These are phyloP conservation scores for Phymanthus crucifer DNA, from an alignment of 92 coral and sea anemone species.

Conservation along the genomic window DNA sequence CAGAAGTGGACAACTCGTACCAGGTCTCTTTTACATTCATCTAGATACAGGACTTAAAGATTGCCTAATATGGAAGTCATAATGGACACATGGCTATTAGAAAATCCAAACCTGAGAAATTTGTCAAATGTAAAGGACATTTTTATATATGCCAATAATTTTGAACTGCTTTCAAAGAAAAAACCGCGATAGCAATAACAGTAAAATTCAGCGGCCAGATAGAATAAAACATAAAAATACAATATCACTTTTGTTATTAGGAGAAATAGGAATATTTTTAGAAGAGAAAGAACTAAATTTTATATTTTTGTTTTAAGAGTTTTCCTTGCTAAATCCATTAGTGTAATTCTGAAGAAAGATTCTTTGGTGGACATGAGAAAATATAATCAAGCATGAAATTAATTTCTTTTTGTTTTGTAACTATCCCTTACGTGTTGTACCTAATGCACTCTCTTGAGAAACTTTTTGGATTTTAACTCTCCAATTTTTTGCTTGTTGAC, in stretches of 20 bases:
- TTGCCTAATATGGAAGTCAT: slow-evolving; percentile 49
- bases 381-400: neutral
- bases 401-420: neutral
- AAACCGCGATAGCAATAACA: neutral
- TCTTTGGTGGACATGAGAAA: neutral
- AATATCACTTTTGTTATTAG: neutral
- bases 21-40: slow-evolving; percentile 82
- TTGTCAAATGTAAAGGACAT: slow-evolving; percentile 21
- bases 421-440: neutral
- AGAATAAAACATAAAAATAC: neutral
- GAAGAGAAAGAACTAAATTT: neutral
- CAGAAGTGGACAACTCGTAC: slow-evolving; percentile 43
- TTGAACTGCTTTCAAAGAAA: slow-evolving; percentile 16
- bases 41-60: slow-evolving; percentile 52
- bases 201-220: neutral
- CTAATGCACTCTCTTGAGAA: neutral
- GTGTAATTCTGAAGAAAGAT: neutral
- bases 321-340: neutral
- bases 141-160: slow-evolving; percentile 7
- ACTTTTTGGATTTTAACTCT: neutral
- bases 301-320: neutral
- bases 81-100: slow-evolving; percentile 24
- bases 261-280: neutral
- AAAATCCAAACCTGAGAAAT: slow-evolving; percentile 21
- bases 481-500: neutral